Base-by-base conservation (phyloP, 2,888 invertebrate genomes). In the Chymomyza amoena region DNA sequence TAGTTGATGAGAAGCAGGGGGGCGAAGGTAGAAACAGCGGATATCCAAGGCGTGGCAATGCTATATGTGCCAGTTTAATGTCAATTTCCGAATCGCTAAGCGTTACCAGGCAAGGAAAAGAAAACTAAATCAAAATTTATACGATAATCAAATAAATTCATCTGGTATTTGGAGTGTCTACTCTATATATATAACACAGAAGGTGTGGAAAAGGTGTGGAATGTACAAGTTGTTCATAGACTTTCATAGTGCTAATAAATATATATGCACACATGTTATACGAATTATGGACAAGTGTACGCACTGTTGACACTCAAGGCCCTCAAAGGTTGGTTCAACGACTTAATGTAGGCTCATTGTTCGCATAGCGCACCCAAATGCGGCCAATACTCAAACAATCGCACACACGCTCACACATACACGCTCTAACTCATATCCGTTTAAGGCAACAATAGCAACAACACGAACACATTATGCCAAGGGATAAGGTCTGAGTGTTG, bases 271-370 rank as follows among this genome's bases (percentile, higher is more conserved):
- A 6, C 39, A 45, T 45, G 13, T 10, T 45, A 25, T 68, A 63
- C 78, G 54, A 64, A 73, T 76, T 78, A 62, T 69, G 32, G 9
- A 32, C 32, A 32, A 32, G 75, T 72, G 79, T 82, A 80, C 85
- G 76, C 79, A 76, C 50, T 75, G 73, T 78, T 68, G 76, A 64
- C 64, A 63, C 57, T 45, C 6, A 4, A 13, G 4, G 13, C 39
- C 5, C 13, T 45, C 39, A 45, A 45, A 45, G 13, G 39, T 45
- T 45, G 39, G 13, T 4, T 45, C 13, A 45, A 45, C 39, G 39
- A 45, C 39, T 45, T 45, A 13, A 45, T 45, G 4, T 45, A 45
- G 13, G 39, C 39, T 45, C 39, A 45, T 45, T 45, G 39, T 45
- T 45, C 39, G 39, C 39, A 45, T 13, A 45, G 39, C 10, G 13